phyloP scores from a whole-genome alignment of 2,113 vertebrate genomes.

The Equus quagga region DNA sequence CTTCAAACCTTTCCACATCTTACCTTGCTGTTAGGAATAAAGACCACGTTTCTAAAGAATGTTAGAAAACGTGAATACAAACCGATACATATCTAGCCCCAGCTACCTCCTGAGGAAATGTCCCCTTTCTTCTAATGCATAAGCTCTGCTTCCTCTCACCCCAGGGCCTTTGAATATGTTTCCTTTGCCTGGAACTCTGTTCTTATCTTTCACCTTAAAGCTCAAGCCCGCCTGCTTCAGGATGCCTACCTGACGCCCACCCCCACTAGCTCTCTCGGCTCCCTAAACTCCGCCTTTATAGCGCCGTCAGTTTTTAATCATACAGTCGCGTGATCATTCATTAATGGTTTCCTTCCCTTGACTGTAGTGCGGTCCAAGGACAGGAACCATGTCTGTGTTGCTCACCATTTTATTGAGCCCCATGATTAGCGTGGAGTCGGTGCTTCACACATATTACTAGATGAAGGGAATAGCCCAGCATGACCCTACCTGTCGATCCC shows the following conservation, averaged over 20 bases:
- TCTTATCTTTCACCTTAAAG: neutral
- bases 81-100: neutral
- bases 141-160: neutral
- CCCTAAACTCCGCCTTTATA: neutral
- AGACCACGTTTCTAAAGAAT: neutral
- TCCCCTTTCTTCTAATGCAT: neutral
- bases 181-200: neutral
- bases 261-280: neutral
- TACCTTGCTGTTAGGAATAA: neutral
- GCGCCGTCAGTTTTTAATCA: neutral
- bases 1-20: neutral
- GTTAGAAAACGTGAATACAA: neutral
- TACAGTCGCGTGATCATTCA: neutral
- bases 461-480: neutral
- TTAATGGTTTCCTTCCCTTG: neutral
- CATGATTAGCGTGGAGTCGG: neutral
- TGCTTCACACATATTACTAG: neutral
- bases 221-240: neutral
- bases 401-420: conserved; percentile 1
- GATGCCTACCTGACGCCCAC: neutral
- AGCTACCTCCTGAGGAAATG: neutral
- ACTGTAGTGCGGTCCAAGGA: neutral
- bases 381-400: neutral
- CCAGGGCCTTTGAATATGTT: neutral
- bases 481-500: neutral